Percentiles rank a stretch among this genome's conserved stretches.
phyloP scores from a whole-genome alignment of 2,797 vertebrate genomes.

The Pangasius sanitwongsei region DNA sequence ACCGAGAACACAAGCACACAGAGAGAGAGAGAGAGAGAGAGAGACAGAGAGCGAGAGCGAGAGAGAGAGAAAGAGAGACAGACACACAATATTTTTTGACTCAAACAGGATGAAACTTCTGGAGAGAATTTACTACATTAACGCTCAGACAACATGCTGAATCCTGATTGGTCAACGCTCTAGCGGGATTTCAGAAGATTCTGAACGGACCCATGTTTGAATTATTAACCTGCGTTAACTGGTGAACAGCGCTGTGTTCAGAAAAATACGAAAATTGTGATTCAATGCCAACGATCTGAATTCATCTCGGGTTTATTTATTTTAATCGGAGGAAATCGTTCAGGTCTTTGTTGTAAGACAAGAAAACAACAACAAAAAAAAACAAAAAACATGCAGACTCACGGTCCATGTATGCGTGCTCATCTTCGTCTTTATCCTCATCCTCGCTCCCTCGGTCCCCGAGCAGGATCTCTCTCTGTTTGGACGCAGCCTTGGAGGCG shows the following conservation, averaged over 20 bases:
- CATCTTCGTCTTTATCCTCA: constrained; percentile 90
- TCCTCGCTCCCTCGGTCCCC: constrained; percentile 95
- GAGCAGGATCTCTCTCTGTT: constrained; percentile 96
- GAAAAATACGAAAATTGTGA: neutral
- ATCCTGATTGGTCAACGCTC: neutral
- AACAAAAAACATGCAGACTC: constrained; percentile 60
- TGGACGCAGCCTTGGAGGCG: constrained; percentile 95
- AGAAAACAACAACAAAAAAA: neutral
- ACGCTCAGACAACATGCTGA: neutral
- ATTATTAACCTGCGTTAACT: too few species aligned
- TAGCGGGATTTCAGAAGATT: neutral
- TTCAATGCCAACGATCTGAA: neutral
- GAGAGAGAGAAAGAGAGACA: neutral
- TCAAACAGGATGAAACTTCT: neutral
- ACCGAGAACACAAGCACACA: too few species aligned
- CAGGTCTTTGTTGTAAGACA: neutral
- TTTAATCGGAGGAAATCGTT: neutral
- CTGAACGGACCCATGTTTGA: neutral
- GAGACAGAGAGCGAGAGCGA: too few species aligned
- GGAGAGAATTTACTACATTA: neutral
- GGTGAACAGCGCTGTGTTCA: neutral
- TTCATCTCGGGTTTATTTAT: neutral
- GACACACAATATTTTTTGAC: neutral
- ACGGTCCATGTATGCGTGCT: constrained; percentile 88
- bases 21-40: neutral